Evolutionary conservation across 2,888 invertebrate species (phyloP).

Genomic region (Nesidiocoris tenuis): DNA sequence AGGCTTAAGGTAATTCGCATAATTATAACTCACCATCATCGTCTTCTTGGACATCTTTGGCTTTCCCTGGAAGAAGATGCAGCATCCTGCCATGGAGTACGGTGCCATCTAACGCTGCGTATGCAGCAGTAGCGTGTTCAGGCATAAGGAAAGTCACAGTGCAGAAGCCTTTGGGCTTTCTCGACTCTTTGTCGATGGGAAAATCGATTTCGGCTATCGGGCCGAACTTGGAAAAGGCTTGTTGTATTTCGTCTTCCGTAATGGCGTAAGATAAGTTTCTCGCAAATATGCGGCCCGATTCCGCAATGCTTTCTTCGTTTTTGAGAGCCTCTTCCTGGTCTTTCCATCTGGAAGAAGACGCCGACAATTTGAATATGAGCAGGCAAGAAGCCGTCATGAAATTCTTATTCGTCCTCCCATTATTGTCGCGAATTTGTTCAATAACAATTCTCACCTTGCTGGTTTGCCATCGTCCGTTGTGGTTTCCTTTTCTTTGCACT

Average conservation of each 20-base stretch:
- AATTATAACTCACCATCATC: constrained; percentile 15
- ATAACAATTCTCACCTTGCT: constrained; percentile 36
- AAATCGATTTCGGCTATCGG: constrained; percentile 82
- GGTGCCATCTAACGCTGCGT: constrained; percentile 83
- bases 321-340: constrained; percentile 63
- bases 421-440: neutral
- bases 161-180: constrained; percentile 84
- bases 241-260: constrained; percentile 80
- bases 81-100: constrained; percentile 88
- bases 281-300: constrained; percentile 89
- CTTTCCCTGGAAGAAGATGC: constrained; percentile 84
- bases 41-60: constrained; percentile 60
- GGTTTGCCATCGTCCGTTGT: constrained; percentile 53
- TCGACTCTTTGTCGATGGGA: constrained; percentile 79
- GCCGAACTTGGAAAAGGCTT: constrained; percentile 81
- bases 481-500: constrained; percentile 58
- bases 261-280: constrained; percentile 86
- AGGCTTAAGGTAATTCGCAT: too few species aligned
- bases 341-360: constrained; percentile 58
- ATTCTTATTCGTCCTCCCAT: too few species aligned
- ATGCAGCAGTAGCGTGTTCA: constrained; percentile 90
- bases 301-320: constrained; percentile 77
- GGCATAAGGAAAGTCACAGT: constrained; percentile 90
- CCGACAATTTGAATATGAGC: too few species aligned
- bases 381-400: too few species aligned